Evolutionary conservation across 2,888 invertebrate species (phyloP).

Genomic region (Drosophila nr. perissopoda): DNA sequence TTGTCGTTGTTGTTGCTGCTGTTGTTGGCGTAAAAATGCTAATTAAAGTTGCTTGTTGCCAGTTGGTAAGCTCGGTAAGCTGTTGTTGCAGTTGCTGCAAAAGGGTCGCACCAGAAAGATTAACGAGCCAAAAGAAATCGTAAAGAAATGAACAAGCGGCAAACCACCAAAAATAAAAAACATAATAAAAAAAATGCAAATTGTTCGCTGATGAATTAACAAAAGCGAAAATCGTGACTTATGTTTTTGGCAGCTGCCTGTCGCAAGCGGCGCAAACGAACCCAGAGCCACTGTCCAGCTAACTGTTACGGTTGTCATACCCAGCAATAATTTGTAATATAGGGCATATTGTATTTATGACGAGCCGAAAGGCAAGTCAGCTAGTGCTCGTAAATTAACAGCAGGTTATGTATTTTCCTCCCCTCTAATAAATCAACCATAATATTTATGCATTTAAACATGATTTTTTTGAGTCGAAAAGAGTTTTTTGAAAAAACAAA

Average conservation of each 20-base stretch:
- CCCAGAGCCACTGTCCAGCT: conserved; percentile 56
- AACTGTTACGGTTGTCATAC: conserved; percentile 42
- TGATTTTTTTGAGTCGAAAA: not conserved
- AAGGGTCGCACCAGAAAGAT: conserved; percentile 74
- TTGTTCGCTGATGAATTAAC: conserved; percentile 82
- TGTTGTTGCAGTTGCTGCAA: conserved; percentile 26
- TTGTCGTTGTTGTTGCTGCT: conserved; percentile 15
- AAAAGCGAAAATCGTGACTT: conserved; percentile 82
- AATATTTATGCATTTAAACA: not conserved
- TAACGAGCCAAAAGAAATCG: conserved; percentile 78
- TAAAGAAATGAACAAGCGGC: conserved; percentile 71
- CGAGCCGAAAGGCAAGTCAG: not conserved
- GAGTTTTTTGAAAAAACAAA: not conserved
- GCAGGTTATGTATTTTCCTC: not conserved
- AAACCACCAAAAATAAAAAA: conserved; percentile 19
- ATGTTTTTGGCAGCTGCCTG: conserved; percentile 81
- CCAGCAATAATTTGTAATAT: conserved; percentile 8
- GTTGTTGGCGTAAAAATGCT: conserved; percentile 75
- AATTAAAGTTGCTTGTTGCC: conserved; percentile 77
- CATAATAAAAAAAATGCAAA: conserved; percentile 68
- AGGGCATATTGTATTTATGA: conserved; percentile 22
- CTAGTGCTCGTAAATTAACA: not conserved
- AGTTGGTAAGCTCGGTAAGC: conserved; percentile 28
- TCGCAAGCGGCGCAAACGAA: conserved; percentile 52
- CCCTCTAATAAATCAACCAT: not conserved